These are phyloP conservation scores for Anthophora plumipes DNA, from an alignment of 2,888 invertebrate species.

Conservation along the genomic window DNA sequence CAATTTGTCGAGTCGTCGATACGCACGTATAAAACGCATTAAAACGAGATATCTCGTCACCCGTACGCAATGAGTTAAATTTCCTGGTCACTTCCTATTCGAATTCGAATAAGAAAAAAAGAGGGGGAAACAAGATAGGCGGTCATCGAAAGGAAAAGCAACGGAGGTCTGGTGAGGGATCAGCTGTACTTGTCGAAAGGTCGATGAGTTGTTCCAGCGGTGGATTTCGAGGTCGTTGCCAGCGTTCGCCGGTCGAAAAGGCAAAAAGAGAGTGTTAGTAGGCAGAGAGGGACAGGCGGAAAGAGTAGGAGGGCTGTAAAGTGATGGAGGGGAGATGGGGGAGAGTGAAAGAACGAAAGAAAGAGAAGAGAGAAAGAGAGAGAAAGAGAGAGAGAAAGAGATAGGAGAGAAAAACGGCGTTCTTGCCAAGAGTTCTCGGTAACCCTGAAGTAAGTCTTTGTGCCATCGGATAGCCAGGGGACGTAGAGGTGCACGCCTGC, in stretches of 20 bases:
- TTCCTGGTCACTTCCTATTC: too few relatives aligned
- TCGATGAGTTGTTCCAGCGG: slow-evolving; percentile 67
- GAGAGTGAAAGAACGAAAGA: too few relatives aligned
- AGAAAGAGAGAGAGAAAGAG: slow-evolving; percentile 23
- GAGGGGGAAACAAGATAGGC: not conserved
- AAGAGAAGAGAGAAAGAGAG: too few relatives aligned
- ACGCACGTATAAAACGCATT: too few relatives aligned
- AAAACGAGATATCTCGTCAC: too few relatives aligned
- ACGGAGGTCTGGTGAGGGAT: slow-evolving; percentile 33
- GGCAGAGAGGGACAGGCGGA: slow-evolving; percentile 24
- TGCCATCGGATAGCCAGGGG: slow-evolving; percentile 67
- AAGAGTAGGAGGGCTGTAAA: not conserved
- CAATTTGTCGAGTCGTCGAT: too few relatives aligned
- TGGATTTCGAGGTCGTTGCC: slow-evolving; percentile 72
- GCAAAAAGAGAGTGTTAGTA: slow-evolving; percentile 58
- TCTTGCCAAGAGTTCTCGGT: slow-evolving; percentile 68
- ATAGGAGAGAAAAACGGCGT: slow-evolving; percentile 63
- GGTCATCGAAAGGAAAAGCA: not conserved
- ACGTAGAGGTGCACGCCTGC: slow-evolving; percentile 67
- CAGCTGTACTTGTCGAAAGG: slow-evolving; percentile 64
- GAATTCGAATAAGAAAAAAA: too few relatives aligned
- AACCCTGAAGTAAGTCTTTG: slow-evolving; percentile 77
- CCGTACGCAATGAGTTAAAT: too few relatives aligned
- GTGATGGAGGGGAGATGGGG: slow-evolving; percentile 9
- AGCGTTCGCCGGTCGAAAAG: slow-evolving; percentile 62